phyloP scores from a whole-genome alignment of 2,888 invertebrate species.

The Seira ritae region DNA sequence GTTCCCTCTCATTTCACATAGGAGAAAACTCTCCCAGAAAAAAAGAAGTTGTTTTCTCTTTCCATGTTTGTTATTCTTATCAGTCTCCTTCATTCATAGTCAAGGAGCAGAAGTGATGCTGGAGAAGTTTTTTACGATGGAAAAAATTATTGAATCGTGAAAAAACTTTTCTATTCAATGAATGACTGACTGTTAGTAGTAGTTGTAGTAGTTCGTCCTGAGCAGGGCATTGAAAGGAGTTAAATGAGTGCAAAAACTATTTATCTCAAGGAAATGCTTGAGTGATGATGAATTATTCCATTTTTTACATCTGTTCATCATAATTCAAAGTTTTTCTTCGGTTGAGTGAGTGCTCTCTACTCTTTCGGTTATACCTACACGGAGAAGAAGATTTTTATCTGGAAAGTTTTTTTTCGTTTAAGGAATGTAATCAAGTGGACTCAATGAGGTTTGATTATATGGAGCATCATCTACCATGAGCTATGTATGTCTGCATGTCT shows the following conservation, averaged over 20 bases:
- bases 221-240: constrained; percentile 23
- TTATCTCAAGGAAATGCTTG: constrained; percentile 21
- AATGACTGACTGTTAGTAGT: no score
- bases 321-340: constrained; percentile 36
- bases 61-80: constrained; percentile 22
- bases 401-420: neutral
- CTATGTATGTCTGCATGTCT: no score
- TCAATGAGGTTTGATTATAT: constrained; percentile 1
- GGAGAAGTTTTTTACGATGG: constrained; percentile 4
- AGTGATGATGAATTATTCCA: constrained; percentile 42
- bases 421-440: neutral
- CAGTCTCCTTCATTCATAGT: constrained; percentile 1
- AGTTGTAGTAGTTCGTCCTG: no score
- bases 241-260: constrained; percentile 21
- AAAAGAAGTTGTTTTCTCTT: constrained; percentile 12
- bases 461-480: neutral
- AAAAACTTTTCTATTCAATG: constrained; percentile 11
- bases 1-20: neutral
- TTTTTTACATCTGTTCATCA: constrained; percentile 26
- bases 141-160: constrained; percentile 15
- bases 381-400: constrained; percentile 7
- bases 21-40: neutral
- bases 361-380: neutral
- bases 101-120: neutral
- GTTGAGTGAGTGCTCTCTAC: neutral